Evolutionary conservation across 2,888 invertebrate species (phyloP).

Genomic region (Melieria omissa): DNA sequence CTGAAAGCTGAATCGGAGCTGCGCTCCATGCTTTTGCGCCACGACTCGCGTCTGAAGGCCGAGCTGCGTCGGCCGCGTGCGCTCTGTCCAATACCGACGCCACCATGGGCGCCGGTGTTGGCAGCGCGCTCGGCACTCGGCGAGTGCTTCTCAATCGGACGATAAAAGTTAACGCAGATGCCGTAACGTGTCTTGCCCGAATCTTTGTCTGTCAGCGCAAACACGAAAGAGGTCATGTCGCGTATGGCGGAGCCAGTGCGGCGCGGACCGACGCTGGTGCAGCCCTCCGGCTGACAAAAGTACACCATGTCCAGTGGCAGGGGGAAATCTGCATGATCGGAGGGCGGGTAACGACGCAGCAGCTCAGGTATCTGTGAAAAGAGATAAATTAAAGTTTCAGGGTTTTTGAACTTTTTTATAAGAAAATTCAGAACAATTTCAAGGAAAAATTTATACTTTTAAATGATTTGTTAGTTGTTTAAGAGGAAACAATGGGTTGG

Average conservation of each 20-base stretch:
- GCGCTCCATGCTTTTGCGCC: constrained; percentile 92
- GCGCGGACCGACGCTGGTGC: constrained; percentile 90
- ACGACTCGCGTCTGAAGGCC: constrained; percentile 83
- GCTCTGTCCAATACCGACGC: constrained; percentile 46
- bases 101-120: constrained; percentile 50
- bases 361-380: constrained; percentile 86
- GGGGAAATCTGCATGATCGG: constrained; percentile 97
- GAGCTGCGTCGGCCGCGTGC: constrained; percentile 66
- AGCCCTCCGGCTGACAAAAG: constrained; percentile 99
- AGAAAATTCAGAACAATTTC: too few relatives aligned
- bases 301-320: constrained; percentile 98
- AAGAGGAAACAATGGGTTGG: too few relatives aligned
- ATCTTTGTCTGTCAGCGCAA: constrained; percentile 98
- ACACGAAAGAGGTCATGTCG: constrained; percentile 97
- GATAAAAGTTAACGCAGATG: constrained; percentile 98
- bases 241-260: constrained; percentile 77
- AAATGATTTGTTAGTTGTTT: too few relatives aligned
- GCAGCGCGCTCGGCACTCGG: constrained; percentile 43
- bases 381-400: too few relatives aligned
- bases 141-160: constrained; percentile 81
- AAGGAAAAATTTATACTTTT: too few relatives aligned
- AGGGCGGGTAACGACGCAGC: constrained; percentile 92
- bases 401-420: too few relatives aligned
- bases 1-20: constrained; percentile 94
- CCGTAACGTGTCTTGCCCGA: constrained; percentile 95